Evolutionary conservation across 53 echinoderm and acorn worm genomes (phyloP).

Genomic region (Temnopleurus reevesii): DNA sequence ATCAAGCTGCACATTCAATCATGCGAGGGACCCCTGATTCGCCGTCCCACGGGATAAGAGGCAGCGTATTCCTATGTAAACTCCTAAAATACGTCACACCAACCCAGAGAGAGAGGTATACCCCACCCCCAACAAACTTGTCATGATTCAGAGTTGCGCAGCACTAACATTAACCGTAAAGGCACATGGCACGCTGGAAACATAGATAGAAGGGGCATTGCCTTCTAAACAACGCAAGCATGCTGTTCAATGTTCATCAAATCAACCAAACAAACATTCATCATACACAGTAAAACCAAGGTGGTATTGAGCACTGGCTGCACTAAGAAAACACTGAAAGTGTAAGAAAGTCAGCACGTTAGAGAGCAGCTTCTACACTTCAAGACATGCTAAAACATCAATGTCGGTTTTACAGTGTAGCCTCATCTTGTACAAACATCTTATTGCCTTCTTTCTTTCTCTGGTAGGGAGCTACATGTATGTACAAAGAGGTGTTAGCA

Average conservation of each 20-base stretch:
- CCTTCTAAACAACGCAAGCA: background rate
- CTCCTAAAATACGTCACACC: background rate
- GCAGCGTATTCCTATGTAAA: background rate
- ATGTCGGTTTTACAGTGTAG: too few relatives aligned
- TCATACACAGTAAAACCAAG: too few relatives aligned
- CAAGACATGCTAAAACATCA: too few relatives aligned
- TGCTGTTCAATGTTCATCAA: background rate
- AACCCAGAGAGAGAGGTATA: background rate
- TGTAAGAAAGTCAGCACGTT: too few relatives aligned
- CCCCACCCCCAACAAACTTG: slow-evolving; percentile 61
- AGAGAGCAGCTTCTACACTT: too few relatives aligned
- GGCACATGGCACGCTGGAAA: background rate
- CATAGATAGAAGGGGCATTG: background rate
- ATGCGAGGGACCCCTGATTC: background rate
- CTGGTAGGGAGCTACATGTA: too few relatives aligned
- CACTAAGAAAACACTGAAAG: too few relatives aligned
- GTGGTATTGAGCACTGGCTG: too few relatives aligned
- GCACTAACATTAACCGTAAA: background rate
- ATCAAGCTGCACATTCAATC: slow-evolving; percentile 47
- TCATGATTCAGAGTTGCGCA: background rate
- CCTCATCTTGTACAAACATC: too few relatives aligned
- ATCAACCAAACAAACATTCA: slow-evolving; percentile 23
- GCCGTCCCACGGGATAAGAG: background rate
- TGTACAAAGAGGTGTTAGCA: too few relatives aligned
- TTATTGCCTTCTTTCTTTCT: too few relatives aligned